phyloP scores from a whole-genome alignment of 2,797 vertebrate genomes.

The Scolopax rusticola region DNA sequence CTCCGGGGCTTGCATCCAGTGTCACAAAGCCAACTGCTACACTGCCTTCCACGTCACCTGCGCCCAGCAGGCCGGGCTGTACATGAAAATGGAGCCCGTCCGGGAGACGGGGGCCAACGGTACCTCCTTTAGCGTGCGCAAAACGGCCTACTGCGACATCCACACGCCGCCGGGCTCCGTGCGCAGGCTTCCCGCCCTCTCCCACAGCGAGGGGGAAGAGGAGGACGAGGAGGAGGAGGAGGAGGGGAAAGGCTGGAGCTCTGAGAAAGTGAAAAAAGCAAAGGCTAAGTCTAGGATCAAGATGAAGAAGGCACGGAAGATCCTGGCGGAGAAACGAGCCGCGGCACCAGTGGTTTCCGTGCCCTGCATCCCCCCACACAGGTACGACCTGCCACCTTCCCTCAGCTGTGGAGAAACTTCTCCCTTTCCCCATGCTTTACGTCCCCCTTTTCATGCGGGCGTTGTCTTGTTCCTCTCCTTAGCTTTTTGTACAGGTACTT shows the following conservation, averaged over 20 bases:
- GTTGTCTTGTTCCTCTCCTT: not conserved
- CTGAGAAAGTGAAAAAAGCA: constrained; percentile 95
- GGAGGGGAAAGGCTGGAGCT: constrained; percentile 96
- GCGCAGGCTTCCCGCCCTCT: constrained; percentile 83
- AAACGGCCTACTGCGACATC: constrained; percentile 98
- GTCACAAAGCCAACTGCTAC: constrained; percentile 99
- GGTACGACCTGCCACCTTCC: constrained; percentile 69
- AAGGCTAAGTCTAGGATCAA: constrained; percentile 98
- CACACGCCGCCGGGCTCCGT: constrained; percentile 95
- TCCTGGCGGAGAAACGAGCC: constrained; percentile 95
- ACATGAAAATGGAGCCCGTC: constrained; percentile 99
- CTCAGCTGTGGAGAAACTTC: not conserved
- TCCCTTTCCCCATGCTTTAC: fast-evolving
- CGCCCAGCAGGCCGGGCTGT: constrained; percentile 97
- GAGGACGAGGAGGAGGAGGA: constrained; percentile 92
- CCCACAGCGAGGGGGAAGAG: constrained; percentile 95
- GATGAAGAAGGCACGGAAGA: constrained; percentile 98
- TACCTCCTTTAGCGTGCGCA: constrained; percentile 97
- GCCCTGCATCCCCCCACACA: constrained; percentile 97
- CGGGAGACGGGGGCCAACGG: constrained; percentile 96
- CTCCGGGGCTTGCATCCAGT: constrained; percentile 98
- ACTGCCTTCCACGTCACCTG: constrained; percentile 99
- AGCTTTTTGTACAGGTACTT: not conserved
- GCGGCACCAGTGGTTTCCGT: constrained; percentile 97
- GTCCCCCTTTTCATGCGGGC: fast-evolving